Conservation (phyloP, 2,888 invertebrate species). For the Melitaea athalia region DNA sequence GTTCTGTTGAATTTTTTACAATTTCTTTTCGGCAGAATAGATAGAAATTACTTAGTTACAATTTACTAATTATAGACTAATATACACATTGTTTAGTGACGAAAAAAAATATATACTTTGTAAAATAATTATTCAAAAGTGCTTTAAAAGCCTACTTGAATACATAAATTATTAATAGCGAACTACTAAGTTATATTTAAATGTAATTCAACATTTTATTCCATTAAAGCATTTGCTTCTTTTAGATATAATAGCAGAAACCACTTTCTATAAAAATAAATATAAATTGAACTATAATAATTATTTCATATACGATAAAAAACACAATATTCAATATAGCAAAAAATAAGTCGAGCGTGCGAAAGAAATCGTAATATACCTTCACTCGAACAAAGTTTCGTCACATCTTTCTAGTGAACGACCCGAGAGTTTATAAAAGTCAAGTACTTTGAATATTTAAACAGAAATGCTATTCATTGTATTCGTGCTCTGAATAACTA, state of each 20-base stretch:
- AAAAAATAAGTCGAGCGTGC: slow-evolving; percentile 16
- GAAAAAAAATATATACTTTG: no score
- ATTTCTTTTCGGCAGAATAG: no score
- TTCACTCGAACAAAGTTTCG: slow-evolving; percentile 12
- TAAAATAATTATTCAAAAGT: no score
- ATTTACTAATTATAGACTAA: no score
- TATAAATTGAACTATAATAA: background rate
- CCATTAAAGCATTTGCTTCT: no score
- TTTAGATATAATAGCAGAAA: background rate
- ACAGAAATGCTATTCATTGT: slow-evolving; percentile 25
- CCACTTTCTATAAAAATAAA: background rate
- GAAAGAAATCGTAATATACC: slow-evolving; percentile 21
- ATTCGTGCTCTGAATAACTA: slow-evolving; percentile 27
- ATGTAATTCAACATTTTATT: no score
- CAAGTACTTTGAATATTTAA: slow-evolving; percentile 27
- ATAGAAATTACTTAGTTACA: no score
- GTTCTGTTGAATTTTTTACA: no score
- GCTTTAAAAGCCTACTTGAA: no score
- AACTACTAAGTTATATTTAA: no score
- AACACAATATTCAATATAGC: slow-evolving; percentile 1
- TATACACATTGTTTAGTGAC: no score
- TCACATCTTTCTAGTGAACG: slow-evolving; percentile 15
- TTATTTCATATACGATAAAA: background rate
- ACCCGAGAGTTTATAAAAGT: slow-evolving; percentile 16
- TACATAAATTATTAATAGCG: no score